Evolutionary conservation across 2,888 invertebrate species (phyloP).

Genomic region (Exephanes ischioxanthus): DNA sequence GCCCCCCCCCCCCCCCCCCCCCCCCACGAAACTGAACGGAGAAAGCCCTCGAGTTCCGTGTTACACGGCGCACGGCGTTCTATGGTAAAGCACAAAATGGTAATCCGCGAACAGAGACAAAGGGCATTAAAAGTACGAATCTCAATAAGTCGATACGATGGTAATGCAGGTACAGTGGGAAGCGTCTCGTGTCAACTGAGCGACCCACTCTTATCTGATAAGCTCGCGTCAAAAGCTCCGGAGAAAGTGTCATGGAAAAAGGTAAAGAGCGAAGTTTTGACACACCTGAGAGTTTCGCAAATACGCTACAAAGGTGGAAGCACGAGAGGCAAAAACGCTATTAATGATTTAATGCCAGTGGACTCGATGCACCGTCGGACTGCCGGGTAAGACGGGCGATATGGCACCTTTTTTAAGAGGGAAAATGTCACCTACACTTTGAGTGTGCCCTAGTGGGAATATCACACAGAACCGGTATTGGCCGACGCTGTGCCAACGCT

Average conservation of each 20-base stretch:
- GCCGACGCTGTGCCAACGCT: no score
- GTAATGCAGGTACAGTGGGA: constrained; percentile 12
- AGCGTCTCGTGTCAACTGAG: neutral
- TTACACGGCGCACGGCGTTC: neutral
- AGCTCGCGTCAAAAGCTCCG: neutral
- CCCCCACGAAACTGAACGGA: constrained; percentile 33
- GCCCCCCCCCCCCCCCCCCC: no score
- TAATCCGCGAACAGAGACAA: constrained; percentile 56
- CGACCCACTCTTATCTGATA: neutral
- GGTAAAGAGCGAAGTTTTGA: neutral
- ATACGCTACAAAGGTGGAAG: neutral
- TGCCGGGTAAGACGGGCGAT: no score
- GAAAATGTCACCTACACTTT: no score
- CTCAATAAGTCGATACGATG: constrained; percentile 57
- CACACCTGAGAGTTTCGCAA: neutral
- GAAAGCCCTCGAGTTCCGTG: constrained; percentile 38
- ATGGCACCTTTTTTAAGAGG: no score
- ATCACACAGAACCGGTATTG: no score
- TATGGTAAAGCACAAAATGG: constrained; percentile 52
- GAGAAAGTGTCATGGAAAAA: neutral
- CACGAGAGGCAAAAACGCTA: neutral
- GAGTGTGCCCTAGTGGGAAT: no score
- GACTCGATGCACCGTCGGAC: no score
- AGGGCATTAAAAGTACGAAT: constrained; percentile 46
- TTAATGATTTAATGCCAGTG: neutral